Percentiles rank a stretch among this genome's conserved stretches.
Conservation (phyloP, 1,140 invertebrate genomes). For the Coptotermes formosanus region DNA sequence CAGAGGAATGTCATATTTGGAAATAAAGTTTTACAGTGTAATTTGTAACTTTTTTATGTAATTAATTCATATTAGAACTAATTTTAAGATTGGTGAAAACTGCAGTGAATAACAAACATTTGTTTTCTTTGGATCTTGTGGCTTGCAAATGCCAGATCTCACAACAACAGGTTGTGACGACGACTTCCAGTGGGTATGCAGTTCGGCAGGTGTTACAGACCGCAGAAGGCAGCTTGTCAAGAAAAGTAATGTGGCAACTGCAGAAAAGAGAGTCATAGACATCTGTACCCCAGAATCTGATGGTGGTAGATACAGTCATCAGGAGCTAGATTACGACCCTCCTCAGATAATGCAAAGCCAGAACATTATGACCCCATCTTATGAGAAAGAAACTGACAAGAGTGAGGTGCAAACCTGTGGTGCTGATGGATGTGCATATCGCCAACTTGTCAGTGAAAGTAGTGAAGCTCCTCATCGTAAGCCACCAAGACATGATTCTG, state of each 20-base stretch:
- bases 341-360: neutral
- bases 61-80: too few species aligned
- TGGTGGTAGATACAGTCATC: neutral
- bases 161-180: conserved; percentile 22
- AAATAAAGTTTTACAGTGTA: too few species aligned
- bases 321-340: neutral
- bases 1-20: too few species aligned
- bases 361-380: neutral
- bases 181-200: conserved; percentile 28
- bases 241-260: neutral
- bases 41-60: too few species aligned
- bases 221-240: neutral
- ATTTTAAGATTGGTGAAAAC: too few species aligned
- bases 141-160: neutral
- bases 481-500: neutral
- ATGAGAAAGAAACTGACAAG: neutral
- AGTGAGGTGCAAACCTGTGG: neutral
- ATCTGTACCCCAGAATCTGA: neutral
- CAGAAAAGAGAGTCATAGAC: neutral
- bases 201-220: neutral
- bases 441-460: neutral
- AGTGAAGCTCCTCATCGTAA: neutral
- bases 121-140: neutral
- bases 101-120: neutral
- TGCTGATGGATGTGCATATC: neutral